Base-by-base conservation (phyloP, 2,797 vertebrate species). In the Salarias fasciatus region DNA sequence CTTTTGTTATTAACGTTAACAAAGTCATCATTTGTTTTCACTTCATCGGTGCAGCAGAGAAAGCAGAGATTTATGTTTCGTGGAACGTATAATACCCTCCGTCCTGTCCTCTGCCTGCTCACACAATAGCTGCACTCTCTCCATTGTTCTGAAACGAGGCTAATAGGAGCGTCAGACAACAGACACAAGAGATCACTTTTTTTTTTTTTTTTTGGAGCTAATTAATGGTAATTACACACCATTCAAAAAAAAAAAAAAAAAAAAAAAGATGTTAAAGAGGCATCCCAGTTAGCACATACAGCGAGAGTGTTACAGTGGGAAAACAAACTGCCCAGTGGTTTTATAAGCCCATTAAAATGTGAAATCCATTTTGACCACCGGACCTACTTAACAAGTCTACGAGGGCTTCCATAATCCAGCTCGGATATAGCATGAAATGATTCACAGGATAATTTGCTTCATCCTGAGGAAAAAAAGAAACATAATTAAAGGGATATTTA, bases 311-410 rank as follows among this genome's bases (percentile, higher is more conserved):
- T 31, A 72, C 52, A 42, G 33, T 30, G 77, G 65, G 75, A 78
- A 73, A 85, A 78, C 65, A 65, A 72, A 74, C 61, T 77, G 69
- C 72, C 79, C 68, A 65, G 72, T 67, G 67, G 63, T 66, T 79
- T 70, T 62, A 77, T 82, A 86, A 85, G 71, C 79, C 61, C 69
- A 86, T 89, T 86, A 87, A 83, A 59, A 77, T 74, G 67, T 79
- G 69, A 84, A 86, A 88, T 87, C 82, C 79, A 75, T 77, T 89
- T 77, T 67, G 71, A 87, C 79, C 77, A 85, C 42, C 44, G 56
- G 64, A 73, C 63, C 57, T 63, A 70, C 69, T 87, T 82, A 82
- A 66, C 47, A 67, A 59, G 45, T 69, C 74, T 63, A 75, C 49
- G 18, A 81, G 67, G 79, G 43, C 60, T 48, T 1, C 4, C 36